phyloP scores from a whole-genome alignment of 2,113 vertebrate species.

The Dissostichus mawsoni region DNA sequence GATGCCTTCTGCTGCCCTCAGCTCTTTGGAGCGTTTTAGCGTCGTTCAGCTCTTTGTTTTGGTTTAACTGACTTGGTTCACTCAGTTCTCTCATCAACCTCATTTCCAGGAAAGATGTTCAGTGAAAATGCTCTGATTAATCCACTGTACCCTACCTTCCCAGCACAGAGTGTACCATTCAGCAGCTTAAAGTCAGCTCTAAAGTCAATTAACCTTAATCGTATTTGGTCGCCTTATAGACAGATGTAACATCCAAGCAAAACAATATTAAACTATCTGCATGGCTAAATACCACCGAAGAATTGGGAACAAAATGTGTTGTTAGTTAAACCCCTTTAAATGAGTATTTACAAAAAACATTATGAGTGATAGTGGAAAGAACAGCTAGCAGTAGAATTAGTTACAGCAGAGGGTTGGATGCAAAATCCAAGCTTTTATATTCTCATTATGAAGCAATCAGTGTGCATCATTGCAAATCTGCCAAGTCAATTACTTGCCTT shows the following conservation, averaged over 20 bases:
- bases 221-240: background rate
- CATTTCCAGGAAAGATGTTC: background rate
- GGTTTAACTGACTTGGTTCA: background rate
- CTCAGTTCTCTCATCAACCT: background rate
- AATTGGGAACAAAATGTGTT: background rate
- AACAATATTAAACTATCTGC: background rate
- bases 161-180: background rate
- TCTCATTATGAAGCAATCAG: conserved; percentile 8
- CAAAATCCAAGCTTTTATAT: conserved; percentile 22
- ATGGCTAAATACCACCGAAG: background rate
- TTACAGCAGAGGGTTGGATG: background rate
- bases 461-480: conserved; percentile 38
- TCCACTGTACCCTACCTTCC: background rate
- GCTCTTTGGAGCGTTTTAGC: background rate
- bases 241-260: background rate
- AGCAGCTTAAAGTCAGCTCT: background rate
- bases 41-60: background rate
- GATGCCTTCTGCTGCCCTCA: background rate
- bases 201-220: background rate
- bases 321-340: background rate
- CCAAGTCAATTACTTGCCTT: conserved; percentile 31
- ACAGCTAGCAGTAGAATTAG: background rate
- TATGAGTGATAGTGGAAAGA: background rate
- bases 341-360: background rate
- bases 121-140: background rate